These are phyloP conservation scores for Nasonovia ribisnigri DNA, from an alignment of 2,888 invertebrate genomes.

Conservation along the genomic window DNA sequence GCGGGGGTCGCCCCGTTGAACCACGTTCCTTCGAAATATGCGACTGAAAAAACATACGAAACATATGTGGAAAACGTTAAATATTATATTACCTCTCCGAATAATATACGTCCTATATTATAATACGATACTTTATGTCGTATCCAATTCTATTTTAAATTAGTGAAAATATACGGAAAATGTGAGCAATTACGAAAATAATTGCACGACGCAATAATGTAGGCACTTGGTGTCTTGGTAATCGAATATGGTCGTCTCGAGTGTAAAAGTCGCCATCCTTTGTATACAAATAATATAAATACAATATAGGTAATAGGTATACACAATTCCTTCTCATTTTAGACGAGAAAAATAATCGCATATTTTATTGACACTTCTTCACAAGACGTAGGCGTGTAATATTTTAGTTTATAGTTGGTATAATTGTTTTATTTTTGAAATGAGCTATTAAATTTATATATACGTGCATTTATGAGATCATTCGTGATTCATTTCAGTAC, in stretches of 20 bases:
- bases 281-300: too few relatives aligned
- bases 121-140: not conserved
- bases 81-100: conserved; percentile 18
- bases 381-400: not conserved
- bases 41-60: conserved; percentile 19
- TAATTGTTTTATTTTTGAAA: not conserved
- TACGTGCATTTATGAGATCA: not conserved
- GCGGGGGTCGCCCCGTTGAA: not conserved
- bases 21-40: not conserved
- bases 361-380: not conserved
- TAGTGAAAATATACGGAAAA: not conserved
- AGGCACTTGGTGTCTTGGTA: too few relatives aligned
- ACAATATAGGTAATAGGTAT: too few relatives aligned
- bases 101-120: not conserved
- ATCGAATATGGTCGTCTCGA: not conserved
- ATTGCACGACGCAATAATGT: not conserved
- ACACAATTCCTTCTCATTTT: not conserved
- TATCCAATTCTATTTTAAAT: conserved; percentile 32
- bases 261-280: not conserved
- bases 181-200: not conserved
- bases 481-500: not conserved
- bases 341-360: not conserved
- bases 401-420: not conserved
- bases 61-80: conserved; percentile 34
- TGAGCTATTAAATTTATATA: not conserved